Percentiles rank a stretch among this genome's conserved stretches.
Conservation (phyloP, 2,113 vertebrate genomes). For the Callaeas wilsoni region DNA sequence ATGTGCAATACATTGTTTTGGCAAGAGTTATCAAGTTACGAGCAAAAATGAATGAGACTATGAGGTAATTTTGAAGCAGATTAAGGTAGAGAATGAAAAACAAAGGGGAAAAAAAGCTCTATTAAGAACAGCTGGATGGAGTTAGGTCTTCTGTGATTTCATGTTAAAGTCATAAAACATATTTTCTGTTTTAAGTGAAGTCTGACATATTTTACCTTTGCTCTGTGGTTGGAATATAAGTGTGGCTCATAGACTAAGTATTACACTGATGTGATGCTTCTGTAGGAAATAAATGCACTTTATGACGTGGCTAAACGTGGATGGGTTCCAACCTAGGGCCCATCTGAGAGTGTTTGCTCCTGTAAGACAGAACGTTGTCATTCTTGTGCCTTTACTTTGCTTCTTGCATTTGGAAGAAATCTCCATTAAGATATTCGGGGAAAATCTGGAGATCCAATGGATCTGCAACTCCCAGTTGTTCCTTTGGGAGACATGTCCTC, state of each 20-base stretch:
- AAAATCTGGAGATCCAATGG: not conserved
- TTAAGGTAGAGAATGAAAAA: constrained; percentile 54
- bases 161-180: constrained; percentile 29
- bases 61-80: constrained; percentile 42
- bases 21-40: constrained; percentile 13
- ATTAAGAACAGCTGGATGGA: constrained; percentile 48
- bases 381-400: not conserved
- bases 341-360: not conserved
- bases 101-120: not conserved
- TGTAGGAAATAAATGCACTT: not conserved
- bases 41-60: constrained; percentile 8
- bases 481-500: not conserved
- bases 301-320: not conserved
- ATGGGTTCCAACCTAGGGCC: not conserved
- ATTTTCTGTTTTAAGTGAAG: not conserved
- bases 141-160: constrained; percentile 19
- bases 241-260: not conserved
- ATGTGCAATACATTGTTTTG: not conserved
- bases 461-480: not conserved
- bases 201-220: not conserved
- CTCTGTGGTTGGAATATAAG: not conserved
- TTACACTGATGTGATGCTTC: not conserved
- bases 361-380: not conserved
- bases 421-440: not conserved
- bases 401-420: not conserved